Evolutionary conservation across 2,797 vertebrate species (phyloP).

Genomic region (Austrolebias charrua): DNA sequence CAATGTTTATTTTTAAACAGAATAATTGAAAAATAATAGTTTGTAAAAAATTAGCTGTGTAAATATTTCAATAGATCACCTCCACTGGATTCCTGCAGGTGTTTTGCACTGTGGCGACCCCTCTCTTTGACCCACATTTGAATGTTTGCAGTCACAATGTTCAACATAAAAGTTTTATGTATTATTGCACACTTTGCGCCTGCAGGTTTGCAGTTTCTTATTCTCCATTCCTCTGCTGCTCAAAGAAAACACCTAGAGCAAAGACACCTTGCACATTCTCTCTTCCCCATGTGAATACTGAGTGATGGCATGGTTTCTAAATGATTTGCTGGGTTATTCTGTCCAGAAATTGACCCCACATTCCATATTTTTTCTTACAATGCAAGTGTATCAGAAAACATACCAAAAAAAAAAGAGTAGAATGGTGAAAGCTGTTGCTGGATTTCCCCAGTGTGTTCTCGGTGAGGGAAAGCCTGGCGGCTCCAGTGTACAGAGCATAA

Average conservation of each 20-base stretch:
- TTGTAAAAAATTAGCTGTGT: too few relatives aligned
- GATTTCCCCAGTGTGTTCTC: conserved; percentile 52
- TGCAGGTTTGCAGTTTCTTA: conserved; percentile 13
- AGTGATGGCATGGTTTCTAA: conserved; percentile 38
- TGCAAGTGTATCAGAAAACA: conserved; percentile 44
- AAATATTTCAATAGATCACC: not conserved
- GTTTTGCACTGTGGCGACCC: not conserved
- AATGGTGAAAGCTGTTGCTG: conserved; percentile 36
- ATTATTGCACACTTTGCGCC: conserved; percentile 13
- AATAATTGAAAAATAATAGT: not conserved
- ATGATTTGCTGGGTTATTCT: conserved; percentile 49
- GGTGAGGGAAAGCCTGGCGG: conserved; percentile 19
- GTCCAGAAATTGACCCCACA: conserved; percentile 54
- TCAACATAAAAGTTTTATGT: conserved; percentile 9
- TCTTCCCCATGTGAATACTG: conserved; percentile 19
- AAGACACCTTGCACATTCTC: conserved; percentile 37
- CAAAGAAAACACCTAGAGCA: conserved; percentile 47
- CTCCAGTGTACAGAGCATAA: conserved; percentile 47
- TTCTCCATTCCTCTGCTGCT: conserved; percentile 11
- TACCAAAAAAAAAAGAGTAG: conserved; percentile 26
- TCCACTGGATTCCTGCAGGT: not conserved
- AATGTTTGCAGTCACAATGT: conserved; percentile 3
- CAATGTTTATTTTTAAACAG: not conserved
- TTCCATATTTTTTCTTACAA: conserved; percentile 9
- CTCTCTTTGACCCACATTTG: not conserved